Percentiles rank a stretch among this genome's conserved stretches.
Conservation (phyloP, 2,113 vertebrate species). For the Pituophis catenifer region DNA sequence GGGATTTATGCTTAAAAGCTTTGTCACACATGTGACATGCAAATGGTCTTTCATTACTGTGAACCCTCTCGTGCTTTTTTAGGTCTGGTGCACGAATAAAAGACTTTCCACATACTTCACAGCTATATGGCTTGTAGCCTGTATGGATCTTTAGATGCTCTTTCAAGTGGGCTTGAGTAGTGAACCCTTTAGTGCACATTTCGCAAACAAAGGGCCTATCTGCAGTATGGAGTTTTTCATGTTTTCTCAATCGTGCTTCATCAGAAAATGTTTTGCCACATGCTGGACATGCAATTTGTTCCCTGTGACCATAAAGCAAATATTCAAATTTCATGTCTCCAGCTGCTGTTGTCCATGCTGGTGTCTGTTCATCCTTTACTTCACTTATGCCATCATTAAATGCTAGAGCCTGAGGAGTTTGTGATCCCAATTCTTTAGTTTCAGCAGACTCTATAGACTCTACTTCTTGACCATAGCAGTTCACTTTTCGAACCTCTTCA, state of each 20-base stretch:
- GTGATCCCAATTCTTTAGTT: slow-evolving; percentile 82
- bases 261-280: slow-evolving; percentile 89
- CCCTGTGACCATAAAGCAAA: slow-evolving; percentile 92
- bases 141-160: slow-evolving; percentile 99
- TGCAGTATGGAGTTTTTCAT: slow-evolving; percentile 92
- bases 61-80: slow-evolving; percentile 94
- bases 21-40: slow-evolving; percentile 97
- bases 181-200: slow-evolving; percentile 98
- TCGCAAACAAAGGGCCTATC: slow-evolving; percentile 95
- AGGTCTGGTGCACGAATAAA: slow-evolving; percentile 96
- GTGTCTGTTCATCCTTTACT: slow-evolving; percentile 85
- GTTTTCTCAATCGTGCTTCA: slow-evolving; percentile 89
- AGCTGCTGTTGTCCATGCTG: slow-evolving; percentile 83
- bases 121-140: slow-evolving; percentile 96
- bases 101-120: slow-evolving; percentile 94
- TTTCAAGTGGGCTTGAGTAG: slow-evolving; percentile 95
- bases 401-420: slow-evolving; percentile 86
- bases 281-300: slow-evolving; percentile 90
- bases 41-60: slow-evolving; percentile 97
- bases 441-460: slow-evolving; percentile 87
- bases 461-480: slow-evolving; percentile 96
- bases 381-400: slow-evolving; percentile 93
- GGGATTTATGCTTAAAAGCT: slow-evolving; percentile 99
- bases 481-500: slow-evolving; percentile 95
- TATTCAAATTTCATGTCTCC: slow-evolving; percentile 99